These are phyloP conservation scores for Eira barbara DNA, from an alignment of 2,113 vertebrate species.

Conservation along the genomic window DNA sequence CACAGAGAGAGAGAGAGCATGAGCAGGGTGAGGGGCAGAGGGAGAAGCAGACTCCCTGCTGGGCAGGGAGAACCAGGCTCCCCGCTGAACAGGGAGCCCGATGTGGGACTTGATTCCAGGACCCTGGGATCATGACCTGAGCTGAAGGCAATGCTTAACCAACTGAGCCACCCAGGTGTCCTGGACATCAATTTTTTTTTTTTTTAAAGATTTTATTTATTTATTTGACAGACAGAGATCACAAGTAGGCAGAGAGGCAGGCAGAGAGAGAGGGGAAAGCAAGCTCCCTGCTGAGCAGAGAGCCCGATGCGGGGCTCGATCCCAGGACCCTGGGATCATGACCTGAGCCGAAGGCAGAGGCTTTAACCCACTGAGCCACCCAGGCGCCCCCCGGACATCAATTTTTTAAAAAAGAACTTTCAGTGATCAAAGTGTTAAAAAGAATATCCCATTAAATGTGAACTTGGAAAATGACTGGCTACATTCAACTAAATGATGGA, in stretches of 20 bases:
- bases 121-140: too few relatives aligned
- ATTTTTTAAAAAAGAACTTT: neutral
- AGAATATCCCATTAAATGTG: neutral
- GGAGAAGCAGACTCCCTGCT: too few relatives aligned
- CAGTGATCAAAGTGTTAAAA: neutral
- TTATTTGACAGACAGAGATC: too few relatives aligned
- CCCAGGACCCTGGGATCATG: too few relatives aligned
- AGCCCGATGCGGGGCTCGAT: neutral
- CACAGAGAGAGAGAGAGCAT: too few relatives aligned
- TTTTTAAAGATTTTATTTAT: too few relatives aligned
- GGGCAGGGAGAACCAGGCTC: too few relatives aligned
- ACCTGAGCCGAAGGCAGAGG: too few relatives aligned
- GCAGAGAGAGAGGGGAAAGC: too few relatives aligned
- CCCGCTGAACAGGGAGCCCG: neutral
- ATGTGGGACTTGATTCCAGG: neutral
- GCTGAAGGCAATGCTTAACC: neutral
- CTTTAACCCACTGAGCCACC: neutral
- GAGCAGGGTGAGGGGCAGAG: neutral
- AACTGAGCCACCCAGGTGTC: neutral
- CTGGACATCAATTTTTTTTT: neutral
- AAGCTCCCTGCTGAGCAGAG: neutral
- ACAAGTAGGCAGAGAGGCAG: too few relatives aligned
- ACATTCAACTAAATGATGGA: neutral
- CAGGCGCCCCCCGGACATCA: neutral
- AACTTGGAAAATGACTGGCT: neutral